These are phyloP conservation scores for Aphrocallistes beatrix DNA, from an alignment of 37 sponge, comb jelly and placozoan genomes.

Conservation along the genomic window DNA sequence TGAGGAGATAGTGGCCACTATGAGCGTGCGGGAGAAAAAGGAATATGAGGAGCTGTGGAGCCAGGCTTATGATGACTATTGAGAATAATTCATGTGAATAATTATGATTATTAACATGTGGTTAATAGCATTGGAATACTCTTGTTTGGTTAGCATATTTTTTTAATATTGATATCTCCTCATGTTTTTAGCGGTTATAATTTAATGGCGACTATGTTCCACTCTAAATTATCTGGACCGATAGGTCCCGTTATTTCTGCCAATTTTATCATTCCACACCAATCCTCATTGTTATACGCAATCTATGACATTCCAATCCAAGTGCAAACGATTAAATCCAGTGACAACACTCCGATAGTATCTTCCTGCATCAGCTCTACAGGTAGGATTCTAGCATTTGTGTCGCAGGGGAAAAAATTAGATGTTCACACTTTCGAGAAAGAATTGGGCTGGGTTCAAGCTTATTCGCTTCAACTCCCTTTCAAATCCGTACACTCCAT, in stretches of 20 bases:
- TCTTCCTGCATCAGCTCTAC: neutral
- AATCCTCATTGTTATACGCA: neutral
- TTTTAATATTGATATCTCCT: neutral
- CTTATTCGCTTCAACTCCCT: neutral
- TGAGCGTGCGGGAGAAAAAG: conserved; percentile 60
- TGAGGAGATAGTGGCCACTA: conserved; percentile 43
- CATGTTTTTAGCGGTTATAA: neutral
- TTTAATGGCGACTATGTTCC: neutral
- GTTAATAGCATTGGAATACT: neutral
- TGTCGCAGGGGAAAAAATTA: neutral
- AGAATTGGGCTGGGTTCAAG: neutral
- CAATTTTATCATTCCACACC: neutral
- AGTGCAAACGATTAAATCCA: neutral
- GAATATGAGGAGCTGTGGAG: conserved; percentile 41
- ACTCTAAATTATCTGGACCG: neutral
- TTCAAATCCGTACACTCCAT: conserved; percentile 1
- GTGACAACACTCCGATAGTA: neutral
- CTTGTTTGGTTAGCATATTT: neutral
- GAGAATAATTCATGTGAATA: neutral
- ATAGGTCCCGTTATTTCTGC: neutral
- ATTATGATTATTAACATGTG: neutral
- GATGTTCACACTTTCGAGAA: neutral
- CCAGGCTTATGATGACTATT: conserved; percentile 31
- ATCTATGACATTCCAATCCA: neutral
- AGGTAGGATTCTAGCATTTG: neutral